Evolutionary conservation across 2,113 vertebrate genomes (phyloP), one percentile per base, ranked within the genome.

Genomic region (Peromyscus leucopus): DNA sequence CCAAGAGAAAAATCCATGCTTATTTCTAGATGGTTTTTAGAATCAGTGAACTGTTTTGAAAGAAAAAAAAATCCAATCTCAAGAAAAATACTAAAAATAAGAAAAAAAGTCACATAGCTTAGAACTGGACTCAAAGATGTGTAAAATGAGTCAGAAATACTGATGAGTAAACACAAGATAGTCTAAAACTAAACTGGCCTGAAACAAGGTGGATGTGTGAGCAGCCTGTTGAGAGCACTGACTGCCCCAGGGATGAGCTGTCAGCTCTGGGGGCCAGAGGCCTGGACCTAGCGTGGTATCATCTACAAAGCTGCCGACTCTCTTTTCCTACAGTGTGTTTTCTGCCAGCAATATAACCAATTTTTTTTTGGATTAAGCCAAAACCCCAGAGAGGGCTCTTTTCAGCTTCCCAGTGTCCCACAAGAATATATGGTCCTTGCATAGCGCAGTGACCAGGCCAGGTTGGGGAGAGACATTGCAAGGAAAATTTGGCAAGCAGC

Each of bases 401-500:
- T 82, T 91, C 5, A 76, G 95, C 55, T 89, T 96, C 59, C 75
- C 72, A 31, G 28, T 46, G 42, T 87, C 93, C 42, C 76, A 63
- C 2, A 31, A 90, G 80, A 87, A 74, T 51, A 28, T 82, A 78
- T 5, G 69, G 67, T 46, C 94, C 90, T 90, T 94, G 92, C 71
- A 96, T 86, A 97, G 96, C 90, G 97, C 76, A 97, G 0, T 93
- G 92, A 97, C 83, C 91, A 90, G 57, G 96, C 67, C 79, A 97
- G 96, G 97, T 92, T 95, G 98, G 96, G 92, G 83, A 98, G 96
- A 95, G 97, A 98, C 85, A 98, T 46, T 94, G 93, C 89, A 93
- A 97, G 96, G 93, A 96, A 97, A 93, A 96, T 90, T 89, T 97
- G 98, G 98, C 98, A 98, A 97, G 97, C 97, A 97, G 95, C 85